Evolutionary conservation across 2,888 invertebrate genomes (phyloP), one percentile per base, ranked within the genome.

Genomic region (Ceriagrion tenellum): DNA sequence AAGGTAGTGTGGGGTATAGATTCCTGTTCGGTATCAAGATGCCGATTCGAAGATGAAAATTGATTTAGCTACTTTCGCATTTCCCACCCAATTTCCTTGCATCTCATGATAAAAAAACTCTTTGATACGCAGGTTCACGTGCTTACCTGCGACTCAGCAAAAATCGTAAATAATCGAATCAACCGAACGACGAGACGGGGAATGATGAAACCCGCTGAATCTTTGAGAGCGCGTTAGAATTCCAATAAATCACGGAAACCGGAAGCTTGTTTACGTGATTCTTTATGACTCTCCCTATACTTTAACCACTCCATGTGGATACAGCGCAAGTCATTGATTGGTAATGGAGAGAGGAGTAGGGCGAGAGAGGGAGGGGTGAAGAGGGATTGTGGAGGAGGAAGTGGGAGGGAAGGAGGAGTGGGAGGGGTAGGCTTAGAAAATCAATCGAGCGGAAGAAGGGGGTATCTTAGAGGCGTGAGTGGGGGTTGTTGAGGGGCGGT

Each of bases 141-240:
- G 59, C 59, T 2, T 69, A 26, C 20, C 4, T 59, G 20, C 20
- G 59, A 59, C 59, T 59, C 59, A 16, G 1, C 59, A 26, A 26
- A 69, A 69, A 26, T 69, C 69, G 69, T n/a, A 69, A 69, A 69
- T 69, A 69, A 23, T 69, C 69, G n/a, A 69, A 69, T 69, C 69
- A 69, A 26, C 18, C 69, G 26, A 69, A 69, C 69, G 10, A 26
- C 26, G 26, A 69, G 69, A 26, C n/a, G 69, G 69, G 69, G 26
- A 69, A 69, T 23, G 20, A 26, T 69, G 69, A 69, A 69, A 69
- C 23, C n/a, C 26, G 3, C 69, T 69, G n/a, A 23, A 59, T 26
- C 26, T 69, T 12, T 12, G 69, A 2, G 23, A 35, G 81, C 81
- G 35, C 13, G 13, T 81, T 81, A 35, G 81, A 69, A 81, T 81